These are phyloP conservation scores for Poecilia picta DNA, from an alignment of 2,797 vertebrate genomes.

Conservation along the genomic window DNA sequence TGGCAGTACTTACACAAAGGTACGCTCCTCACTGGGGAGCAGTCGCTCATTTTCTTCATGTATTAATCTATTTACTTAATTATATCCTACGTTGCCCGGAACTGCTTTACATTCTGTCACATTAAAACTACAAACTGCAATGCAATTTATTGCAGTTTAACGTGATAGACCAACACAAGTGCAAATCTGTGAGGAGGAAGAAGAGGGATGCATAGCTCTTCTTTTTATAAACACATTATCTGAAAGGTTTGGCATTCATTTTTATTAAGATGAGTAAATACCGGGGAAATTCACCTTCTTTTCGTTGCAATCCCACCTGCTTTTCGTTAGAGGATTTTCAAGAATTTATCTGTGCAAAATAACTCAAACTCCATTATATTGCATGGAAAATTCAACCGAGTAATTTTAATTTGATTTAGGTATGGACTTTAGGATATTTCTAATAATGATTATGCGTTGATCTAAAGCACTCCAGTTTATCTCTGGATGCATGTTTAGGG, in stretches of 20 bases:
- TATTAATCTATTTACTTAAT: not conserved
- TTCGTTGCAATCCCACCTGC: not conserved
- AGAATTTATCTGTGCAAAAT: not conserved
- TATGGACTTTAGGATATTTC: not conserved
- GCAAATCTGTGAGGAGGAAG: not conserved
- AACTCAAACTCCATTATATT: not conserved
- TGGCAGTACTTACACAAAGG: constrained; percentile 30
- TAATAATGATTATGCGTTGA: not conserved
- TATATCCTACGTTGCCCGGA: not conserved
- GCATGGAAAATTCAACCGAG: not conserved
- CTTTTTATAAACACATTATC: not conserved
- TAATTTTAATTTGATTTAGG: not conserved
- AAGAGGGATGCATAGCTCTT: not conserved
- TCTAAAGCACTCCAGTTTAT: not conserved
- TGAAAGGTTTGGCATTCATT: not conserved
- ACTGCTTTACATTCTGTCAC: not conserved
- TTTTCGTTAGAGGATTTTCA: not conserved
- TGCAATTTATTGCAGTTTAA: not conserved
- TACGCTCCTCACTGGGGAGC: constrained; percentile 29
- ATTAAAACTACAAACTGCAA: not conserved
- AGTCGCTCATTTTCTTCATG: not conserved
- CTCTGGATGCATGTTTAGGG: not conserved
- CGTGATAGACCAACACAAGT: not conserved
- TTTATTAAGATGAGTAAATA: not conserved
- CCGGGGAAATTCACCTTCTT: not conserved